Evolutionary conservation across 2,797 vertebrate genomes (phyloP), one percentile per base, ranked within the genome.

Genomic region (Sorex maritimensis): DNA sequence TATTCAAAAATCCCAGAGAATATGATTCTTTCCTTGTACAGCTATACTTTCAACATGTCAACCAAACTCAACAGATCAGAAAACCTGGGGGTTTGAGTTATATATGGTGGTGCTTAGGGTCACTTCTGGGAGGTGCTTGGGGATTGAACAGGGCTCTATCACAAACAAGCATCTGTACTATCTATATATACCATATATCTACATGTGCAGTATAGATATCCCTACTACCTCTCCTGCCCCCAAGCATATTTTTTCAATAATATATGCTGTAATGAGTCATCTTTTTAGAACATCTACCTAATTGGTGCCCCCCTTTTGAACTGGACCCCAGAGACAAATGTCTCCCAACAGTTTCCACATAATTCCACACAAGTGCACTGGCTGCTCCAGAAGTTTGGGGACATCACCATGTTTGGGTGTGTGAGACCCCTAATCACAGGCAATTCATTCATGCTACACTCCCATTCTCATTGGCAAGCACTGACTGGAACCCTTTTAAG

Each of bases 211-310:
- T 44, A 44, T 44, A 44, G 5, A 44, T 44, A 55, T 12, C 52
- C 52, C 13, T 55, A 17, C 17, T 14, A 13, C 14, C 13, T 14
- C 13, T 55, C 12, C 52, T 55, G 52, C 52, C 52, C 52, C 52
- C 12, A 55, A 4, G 13, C 52, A 55, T 55, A 55, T 55, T 55
- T 55, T 55, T 55, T 17, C 52, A 55, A 55, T 55, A 55, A 55
- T 55, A 14, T 55, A 13, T 55, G 52, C 17, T 55, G 17, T 46
- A 72, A 63, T 4, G 26, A 41, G 77, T 84, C 44, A 38, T 88
- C 46, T 28, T 83, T 61, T 44, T 65, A 86, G 69, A 90, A 83
- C 73, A 88, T 67, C 79, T 74, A 58, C 23, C 24, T 88, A 63
- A 30, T 34, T n/a, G 69, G 12, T 74, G 30, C 52, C 61, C 24